Base-by-base conservation (phyloP, 2,113 vertebrate species). In the human (Homo sapiens) region DNA sequence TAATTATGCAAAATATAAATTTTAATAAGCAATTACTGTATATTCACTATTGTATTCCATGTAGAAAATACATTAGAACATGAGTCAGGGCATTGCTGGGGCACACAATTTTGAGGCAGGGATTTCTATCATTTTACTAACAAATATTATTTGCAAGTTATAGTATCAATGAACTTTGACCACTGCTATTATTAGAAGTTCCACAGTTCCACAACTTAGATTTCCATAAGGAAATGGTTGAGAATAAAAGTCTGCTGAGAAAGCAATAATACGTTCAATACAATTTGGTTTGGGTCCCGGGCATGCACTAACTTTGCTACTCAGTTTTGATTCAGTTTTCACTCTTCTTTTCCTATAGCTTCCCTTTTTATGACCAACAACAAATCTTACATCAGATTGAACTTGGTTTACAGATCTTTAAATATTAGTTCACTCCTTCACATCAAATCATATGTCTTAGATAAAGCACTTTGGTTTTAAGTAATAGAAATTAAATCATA, bases 1-100 rank as follows among this genome's bases (percentile, higher is more conserved):
- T 90, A 87, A 30, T 95, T 95, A 90, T 61, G 3, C 17, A 93
- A 89, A 66, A 4, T 13, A 73, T 50, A 89, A 23, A 35, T 64
- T 76, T 82, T 83, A 94, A 80, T 80, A 91, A 89, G 8, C 59
- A 94, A 80, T 85, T 95, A 95, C 80, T 80, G 50, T 59, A 0
- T 50, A 79, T 82, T 70, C 9, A 86, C 14, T 45, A 48, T 22
- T 48, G 20, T 72, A 64, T 64, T 22, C 30, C 32, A 66, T 43
- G 25, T 3, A 72, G 79, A 79, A 35, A 64, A 52, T 76, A 43
- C 6, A 78, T 92, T 27, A 66, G n/a, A 83, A 66, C 12, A 50
- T 18, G 32, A 73, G 14, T 68, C 27, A 43, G 76, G 27, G 22
- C 23, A 20, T 80, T 68, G 5, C n/a, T 61, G n/a, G 27, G 55